Evolutionary conservation across 2,113 vertebrate genomes (phyloP).

Genomic region (Ameiurus melas): DNA sequence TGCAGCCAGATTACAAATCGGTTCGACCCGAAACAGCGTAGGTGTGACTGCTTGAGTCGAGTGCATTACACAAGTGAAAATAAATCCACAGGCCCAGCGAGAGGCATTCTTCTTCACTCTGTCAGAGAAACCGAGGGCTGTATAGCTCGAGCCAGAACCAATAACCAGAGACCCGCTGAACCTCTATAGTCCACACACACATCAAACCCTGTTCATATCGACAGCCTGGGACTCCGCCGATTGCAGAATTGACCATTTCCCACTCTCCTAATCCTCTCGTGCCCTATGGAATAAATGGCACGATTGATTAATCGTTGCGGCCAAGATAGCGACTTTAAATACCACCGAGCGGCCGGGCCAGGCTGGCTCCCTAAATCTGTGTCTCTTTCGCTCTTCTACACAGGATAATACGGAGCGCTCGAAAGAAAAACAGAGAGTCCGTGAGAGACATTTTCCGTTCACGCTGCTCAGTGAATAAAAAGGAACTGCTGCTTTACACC

Average conservation of each 20-base stretch:
- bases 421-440: not conserved
- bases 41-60: slow-evolving; percentile 5
- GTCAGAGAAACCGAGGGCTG: slow-evolving; percentile 5
- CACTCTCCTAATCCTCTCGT: not conserved
- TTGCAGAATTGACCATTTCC: slow-evolving; percentile 23
- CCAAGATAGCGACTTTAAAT: slow-evolving; percentile 26
- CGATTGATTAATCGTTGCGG: slow-evolving; percentile 45
- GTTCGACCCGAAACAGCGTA: not conserved
- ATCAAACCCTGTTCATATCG: slow-evolving; percentile 23
- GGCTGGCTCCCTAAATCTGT: slow-evolving; percentile 3
- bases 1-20: slow-evolving; percentile 22
- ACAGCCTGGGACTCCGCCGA: slow-evolving; percentile 1
- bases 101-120: slow-evolving; percentile 1
- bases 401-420: not conserved
- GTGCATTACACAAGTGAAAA: slow-evolving; percentile 20
- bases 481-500: not conserved
- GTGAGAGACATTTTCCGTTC: not conserved
- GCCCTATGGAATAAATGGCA: slow-evolving; percentile 46
- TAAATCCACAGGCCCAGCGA: slow-evolving; percentile 20
- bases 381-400: not conserved
- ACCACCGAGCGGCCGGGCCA: slow-evolving; percentile 8
- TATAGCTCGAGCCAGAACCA: not conserved
- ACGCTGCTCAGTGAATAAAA: not conserved
- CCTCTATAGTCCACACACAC: slow-evolving; percentile 2
- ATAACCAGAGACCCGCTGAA: slow-evolving; percentile 29